Evolutionary conservation across 1,140 invertebrate genomes (phyloP), one percentile per base, ranked within the genome.

Genomic region (Trachelipus rathkii): DNA sequence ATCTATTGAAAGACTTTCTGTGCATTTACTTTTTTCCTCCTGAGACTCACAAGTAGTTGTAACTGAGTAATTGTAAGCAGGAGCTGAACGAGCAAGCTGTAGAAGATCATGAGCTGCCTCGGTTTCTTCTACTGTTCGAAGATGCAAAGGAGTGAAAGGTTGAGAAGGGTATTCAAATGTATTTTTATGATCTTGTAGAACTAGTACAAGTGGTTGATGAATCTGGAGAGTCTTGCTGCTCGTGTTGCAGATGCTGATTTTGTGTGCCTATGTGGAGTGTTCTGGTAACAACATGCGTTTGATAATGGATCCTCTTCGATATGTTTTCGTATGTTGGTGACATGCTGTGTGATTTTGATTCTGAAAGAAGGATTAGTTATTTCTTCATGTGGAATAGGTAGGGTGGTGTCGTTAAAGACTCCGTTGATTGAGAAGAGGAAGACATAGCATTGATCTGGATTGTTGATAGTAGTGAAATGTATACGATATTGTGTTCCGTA

Each of bases 21-120:
- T 44, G 60, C 74, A 75, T 68, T 73, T 75, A 53, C 53, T 75
- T 43, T n/a, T 70, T 13, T 70, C 68, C 8, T 71, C 69, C 10
- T 71, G 67, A 7, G 43, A 45, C 45, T 67, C 67, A 50, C 74
- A 71, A 6, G 68, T 50, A 50, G 75, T 45, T 66, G 73, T 73
- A 0, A 71, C 43, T 9, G 77, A 75, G 73, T 75, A 43, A 7
- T 69, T 66, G 33, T 76, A 77, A 13, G 82, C 82, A 5, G 83
- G 83, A 7, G 83, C 79, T 15, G 83, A 83, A 15, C 81, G 78
- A 13, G 83, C 82, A 50, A 83, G 77, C 77, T 83, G 82, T 6
- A 83, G 78, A 10, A 83, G 80, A 76, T 83, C 83, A 46, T 83
- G 82, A 19, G 83, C 83, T 8, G 82, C 83, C 72, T 83, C 83